Percentiles rank a stretch among this genome's conserved stretches.
Conservation (phyloP, 2,888 invertebrate species). For the Drosophila histrio region DNA sequence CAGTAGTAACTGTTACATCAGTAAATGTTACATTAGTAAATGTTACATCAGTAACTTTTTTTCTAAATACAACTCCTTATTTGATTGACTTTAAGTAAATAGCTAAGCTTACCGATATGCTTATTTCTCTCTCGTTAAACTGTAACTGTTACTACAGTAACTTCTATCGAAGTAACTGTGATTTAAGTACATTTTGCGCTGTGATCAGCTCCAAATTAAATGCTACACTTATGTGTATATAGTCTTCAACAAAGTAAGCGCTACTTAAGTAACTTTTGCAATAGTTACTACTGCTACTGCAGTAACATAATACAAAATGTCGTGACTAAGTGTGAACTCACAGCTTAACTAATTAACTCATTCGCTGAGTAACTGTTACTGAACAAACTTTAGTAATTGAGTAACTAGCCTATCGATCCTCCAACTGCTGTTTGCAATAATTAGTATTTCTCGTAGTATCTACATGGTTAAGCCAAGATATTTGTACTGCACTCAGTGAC, state of each 20-base stretch:
- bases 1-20: neutral
- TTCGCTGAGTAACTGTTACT: neutral
- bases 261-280: neutral
- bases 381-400: neutral
- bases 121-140: no score
- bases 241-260: neutral
- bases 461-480: neutral
- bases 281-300: neutral
- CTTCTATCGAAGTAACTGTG: neutral
- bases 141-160: neutral
- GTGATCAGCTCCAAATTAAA: no score
- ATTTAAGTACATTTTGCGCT: no score
- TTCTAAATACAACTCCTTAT: no score
- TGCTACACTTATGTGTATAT: no score
- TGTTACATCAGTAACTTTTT: neutral
- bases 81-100: no score
- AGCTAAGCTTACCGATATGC: no score
- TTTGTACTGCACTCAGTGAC: neutral
- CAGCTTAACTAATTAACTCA: no score
- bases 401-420: no score
- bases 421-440: neutral
- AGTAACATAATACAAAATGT: no score
- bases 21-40: neutral
- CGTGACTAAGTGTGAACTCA: neutral
- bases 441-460: neutral